A percentile compares a stretch with the other conserved stretches of the same genome.
Evolutionary conservation across 2,113 vertebrate genomes (phyloP).

Genomic region (Falco punctatus): DNA sequence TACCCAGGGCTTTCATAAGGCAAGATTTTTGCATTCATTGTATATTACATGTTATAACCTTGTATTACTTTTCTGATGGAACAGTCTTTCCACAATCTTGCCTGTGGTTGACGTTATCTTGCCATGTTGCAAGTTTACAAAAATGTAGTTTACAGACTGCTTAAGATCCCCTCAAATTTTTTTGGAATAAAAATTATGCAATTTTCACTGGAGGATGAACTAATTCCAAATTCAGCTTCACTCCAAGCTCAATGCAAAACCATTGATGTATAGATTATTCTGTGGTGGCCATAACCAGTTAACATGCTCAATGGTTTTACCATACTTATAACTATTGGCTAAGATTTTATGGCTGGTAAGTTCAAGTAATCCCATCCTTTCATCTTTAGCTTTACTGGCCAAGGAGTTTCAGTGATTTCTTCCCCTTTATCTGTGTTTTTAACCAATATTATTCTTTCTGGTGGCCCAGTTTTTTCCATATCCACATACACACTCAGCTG

Average conservation of each 20-base stretch:
- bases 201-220: background rate
- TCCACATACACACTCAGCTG: background rate
- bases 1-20: background rate
- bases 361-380: background rate
- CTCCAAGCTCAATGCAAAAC: background rate
- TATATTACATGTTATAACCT: background rate
- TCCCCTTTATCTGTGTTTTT: background rate
- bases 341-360: background rate
- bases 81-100: background rate
- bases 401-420: background rate
- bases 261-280: background rate
- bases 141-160: background rate
- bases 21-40: background rate
- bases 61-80: background rate
- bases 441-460: background rate
- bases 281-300: background rate
- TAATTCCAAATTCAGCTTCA: background rate
- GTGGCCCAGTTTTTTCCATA: background rate
- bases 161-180: background rate
- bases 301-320: background rate
- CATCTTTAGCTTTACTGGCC: background rate
- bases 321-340: background rate
- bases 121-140: background rate
- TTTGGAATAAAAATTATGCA: background rate
- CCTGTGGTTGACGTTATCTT: background rate